Base-by-base conservation (phyloP, 1,140 invertebrate species). In the Drosophila cardini region DNA sequence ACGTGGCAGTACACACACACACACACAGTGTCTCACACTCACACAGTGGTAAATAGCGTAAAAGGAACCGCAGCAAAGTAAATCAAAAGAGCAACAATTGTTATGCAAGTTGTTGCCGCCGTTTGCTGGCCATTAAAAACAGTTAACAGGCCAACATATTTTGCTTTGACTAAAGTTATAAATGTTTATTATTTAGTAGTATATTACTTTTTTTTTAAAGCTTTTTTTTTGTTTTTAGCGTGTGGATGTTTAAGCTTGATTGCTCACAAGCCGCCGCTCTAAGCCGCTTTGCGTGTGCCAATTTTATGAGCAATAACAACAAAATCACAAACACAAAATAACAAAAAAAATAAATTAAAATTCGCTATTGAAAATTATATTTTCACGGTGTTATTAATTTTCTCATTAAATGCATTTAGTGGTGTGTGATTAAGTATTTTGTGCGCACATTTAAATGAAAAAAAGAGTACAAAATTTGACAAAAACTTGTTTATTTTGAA, bases 21-120 rank as follows among this genome's bases (percentile, higher is more conserved):
- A 15, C 30, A 52, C n/a, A 32, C 48, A 40, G 11, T 4, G 9
- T 69, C 63, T 53, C 71, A 62, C 21, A 6, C 46, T 6, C 4
- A 26, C 6, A 10, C 48, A 52, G 9, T 21, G 50, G n/a, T 30
- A 50, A 62, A 65, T 30, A 52, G 26, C 30, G 48, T 38, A 63
- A 72, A 15, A 53, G 55, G 53, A 58, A 52, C 36, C 78, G 69
- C 74, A 85, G 87, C 34, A 50, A 38, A 52, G 48, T 55, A 55
- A 55, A 55, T 55, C 46, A 87, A 87, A 89, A 83, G 46, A 68
- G 26, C 61, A 83, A 83, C 80, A 83, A 83, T 83, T 82, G 83
- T 87, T 87, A 87, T 87, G 83, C 81, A 87, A 87, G 83, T 68
- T 67, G 71, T 53, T 72, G 83, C 63, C 72, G 81, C 70, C 58